Evolutionary conservation across 2,888 invertebrate genomes (phyloP).

Genomic region (Brachycybe producta): DNA sequence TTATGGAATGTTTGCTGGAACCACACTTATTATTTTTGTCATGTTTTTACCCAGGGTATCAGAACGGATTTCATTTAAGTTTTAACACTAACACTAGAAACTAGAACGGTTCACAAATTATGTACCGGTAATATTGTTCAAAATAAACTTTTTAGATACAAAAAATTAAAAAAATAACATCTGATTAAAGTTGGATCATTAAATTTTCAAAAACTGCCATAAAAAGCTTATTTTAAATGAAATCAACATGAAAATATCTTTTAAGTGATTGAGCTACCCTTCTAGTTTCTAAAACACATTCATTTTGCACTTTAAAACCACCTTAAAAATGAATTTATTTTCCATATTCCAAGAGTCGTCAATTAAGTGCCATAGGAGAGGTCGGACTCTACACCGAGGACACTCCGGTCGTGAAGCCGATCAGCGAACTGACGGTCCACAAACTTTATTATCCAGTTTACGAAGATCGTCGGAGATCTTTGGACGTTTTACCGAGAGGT

Average conservation of each 20-base stretch:
- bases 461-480: not conserved
- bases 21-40: slow-evolving; percentile 16
- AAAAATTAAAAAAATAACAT: not conserved
- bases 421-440: slow-evolving; percentile 19
- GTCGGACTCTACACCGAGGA: slow-evolving; percentile 17
- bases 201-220: too few relatives aligned
- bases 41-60: slow-evolving; percentile 35
- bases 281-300: too few relatives aligned
- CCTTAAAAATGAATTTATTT: not conserved
- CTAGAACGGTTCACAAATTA: too few relatives aligned
- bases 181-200: too few relatives aligned
- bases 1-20: slow-evolving; percentile 15
- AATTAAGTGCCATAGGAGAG: slow-evolving; percentile 16
- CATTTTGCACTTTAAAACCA: too few relatives aligned
- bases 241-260: too few relatives aligned
- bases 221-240: too few relatives aligned
- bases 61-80: slow-evolving; percentile 29
- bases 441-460: slow-evolving; percentile 19
- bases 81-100: too few relatives aligned
- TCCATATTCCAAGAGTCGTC: slow-evolving; percentile 12
- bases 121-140: not conserved
- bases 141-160: not conserved
- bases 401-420: slow-evolving; percentile 10
- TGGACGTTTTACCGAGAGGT: not conserved
- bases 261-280: too few relatives aligned